Evolutionary conservation across 2,797 vertebrate species (phyloP).

Genomic region (Peromyscus attwateri): DNA sequence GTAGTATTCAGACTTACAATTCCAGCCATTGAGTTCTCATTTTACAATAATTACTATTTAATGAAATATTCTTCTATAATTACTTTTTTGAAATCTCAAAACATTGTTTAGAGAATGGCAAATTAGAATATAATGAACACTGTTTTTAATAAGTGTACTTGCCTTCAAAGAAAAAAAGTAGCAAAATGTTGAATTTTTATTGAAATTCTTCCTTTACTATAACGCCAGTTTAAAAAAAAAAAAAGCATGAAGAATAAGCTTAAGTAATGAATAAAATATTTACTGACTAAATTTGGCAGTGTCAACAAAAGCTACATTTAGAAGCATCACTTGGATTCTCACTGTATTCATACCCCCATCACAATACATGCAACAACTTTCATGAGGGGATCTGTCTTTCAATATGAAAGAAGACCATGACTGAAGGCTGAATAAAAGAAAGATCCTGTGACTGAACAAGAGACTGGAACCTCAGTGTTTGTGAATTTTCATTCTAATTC

Average conservation of each 20-base stretch:
- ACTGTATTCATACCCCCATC: not conserved
- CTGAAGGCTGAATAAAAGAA: slow-evolving; percentile 66
- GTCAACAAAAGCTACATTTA: not conserved
- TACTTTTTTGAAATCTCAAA: slow-evolving; percentile 37
- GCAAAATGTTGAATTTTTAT: not conserved
- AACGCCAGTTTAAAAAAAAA: not conserved
- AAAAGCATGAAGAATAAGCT: slow-evolving; percentile 39
- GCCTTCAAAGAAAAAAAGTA: slow-evolving; percentile 17
- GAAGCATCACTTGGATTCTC: not conserved
- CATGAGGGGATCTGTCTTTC: slow-evolving; percentile 63
- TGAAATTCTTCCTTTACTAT: not conserved
- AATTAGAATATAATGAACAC: not conserved
- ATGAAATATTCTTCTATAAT: not conserved
- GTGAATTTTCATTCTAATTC: slow-evolving; percentile 57
- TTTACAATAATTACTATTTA: slow-evolving; percentile 37
- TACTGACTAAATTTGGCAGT: not conserved
- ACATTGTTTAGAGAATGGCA: not conserved
- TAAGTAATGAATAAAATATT: slow-evolving; percentile 62
- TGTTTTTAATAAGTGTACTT: not conserved
- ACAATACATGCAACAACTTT: slow-evolving; percentile 67
- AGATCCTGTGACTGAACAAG: slow-evolving; percentile 66
- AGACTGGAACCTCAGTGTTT: slow-evolving; percentile 60
- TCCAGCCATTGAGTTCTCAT: slow-evolving; percentile 11
- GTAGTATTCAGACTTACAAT: slow-evolving; percentile 9
- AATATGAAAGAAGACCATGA: slow-evolving; percentile 63